Evolutionary conservation across 2,113 vertebrate species (phyloP), one percentile per base, ranked within the genome.

Genomic region (Chaetodon trifascialis): DNA sequence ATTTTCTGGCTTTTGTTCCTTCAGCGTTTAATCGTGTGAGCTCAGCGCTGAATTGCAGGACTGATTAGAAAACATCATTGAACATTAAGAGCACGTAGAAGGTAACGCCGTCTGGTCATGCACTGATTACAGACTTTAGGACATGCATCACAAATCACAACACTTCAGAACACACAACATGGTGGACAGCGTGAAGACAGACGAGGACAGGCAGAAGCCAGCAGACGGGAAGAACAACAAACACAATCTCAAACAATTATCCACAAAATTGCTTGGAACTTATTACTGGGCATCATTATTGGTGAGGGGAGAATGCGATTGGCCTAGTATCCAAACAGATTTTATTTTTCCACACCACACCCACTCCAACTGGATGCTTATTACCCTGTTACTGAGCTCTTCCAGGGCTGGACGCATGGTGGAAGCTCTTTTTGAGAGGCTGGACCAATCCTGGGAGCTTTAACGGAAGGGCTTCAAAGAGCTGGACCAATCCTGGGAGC

Each of bases 301-400:
- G 66, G 80, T 82, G 85, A 86, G 79, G 93, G 94, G 90, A 92
- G 94, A 95, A 54, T 69, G 81, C 76, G 68, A 92, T 87, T 85
- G 94, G 95, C 90, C 93, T 40, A 80, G 86, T 94, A 95, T 97
- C 96, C 96, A 95, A 95, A 95, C 94, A 96, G 89, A 79, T 79
- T 84, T 59, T 55, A 75, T 69, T 74, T 69, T 83, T 87, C 40
- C 91, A 93, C 96, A 97, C 94, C 96, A 96, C 96, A 97, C 95
- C 95, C 96, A 98, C 96, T 96, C 95, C 96, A 95, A 94, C 94
- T 94, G 92, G 82, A 87, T 95, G 96, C 96, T 88, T 95, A 96
- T 98, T 98, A 98, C 97, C 97, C 96, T 90, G 93, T 78, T 88
- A 96, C 95, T 95, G 94, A 95, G 84, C 76, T 91, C 89, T 46